phyloP scores from a whole-genome alignment of 2,888 invertebrate species.

The Lasioglossum marginatum region DNA sequence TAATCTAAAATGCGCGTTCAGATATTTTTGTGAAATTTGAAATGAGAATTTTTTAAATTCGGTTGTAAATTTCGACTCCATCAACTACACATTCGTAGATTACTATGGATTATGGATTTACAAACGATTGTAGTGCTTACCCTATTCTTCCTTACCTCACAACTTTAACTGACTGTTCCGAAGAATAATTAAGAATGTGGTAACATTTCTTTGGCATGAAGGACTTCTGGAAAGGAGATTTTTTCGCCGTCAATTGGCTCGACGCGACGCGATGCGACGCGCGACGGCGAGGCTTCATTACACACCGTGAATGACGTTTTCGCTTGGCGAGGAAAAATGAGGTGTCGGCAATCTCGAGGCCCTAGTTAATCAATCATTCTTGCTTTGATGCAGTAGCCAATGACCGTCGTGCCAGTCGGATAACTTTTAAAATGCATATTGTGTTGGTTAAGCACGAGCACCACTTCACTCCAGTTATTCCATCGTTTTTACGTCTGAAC shows the following conservation, averaged over 20 bases:
- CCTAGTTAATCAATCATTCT: constrained; percentile 56
- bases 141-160: not conserved
- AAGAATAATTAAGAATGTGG: constrained; percentile 7
- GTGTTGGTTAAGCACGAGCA: constrained; percentile 28
- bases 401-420: constrained; percentile 47
- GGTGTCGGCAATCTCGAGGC: constrained; percentile 46
- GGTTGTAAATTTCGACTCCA: too few species aligned
- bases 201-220: not conserved
- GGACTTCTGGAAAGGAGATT: constrained; percentile 12
- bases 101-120: not conserved
- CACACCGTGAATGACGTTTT: constrained; percentile 33
- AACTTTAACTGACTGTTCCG: not conserved
- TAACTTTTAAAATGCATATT: constrained; percentile 58
- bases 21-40: too few species aligned
- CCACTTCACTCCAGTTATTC: too few species aligned
- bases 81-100: not conserved
- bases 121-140: not conserved
- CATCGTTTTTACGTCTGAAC: constrained; percentile 52
- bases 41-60: too few species aligned
- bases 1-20: too few species aligned
- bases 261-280: too few species aligned
- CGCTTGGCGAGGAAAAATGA: constrained; percentile 48
- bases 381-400: constrained; percentile 48
- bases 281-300: constrained; percentile 39
- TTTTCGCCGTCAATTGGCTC: constrained; percentile 36